phyloP scores from a whole-genome alignment of 2,888 invertebrate species.

The Ennomos fuscantarius region DNA sequence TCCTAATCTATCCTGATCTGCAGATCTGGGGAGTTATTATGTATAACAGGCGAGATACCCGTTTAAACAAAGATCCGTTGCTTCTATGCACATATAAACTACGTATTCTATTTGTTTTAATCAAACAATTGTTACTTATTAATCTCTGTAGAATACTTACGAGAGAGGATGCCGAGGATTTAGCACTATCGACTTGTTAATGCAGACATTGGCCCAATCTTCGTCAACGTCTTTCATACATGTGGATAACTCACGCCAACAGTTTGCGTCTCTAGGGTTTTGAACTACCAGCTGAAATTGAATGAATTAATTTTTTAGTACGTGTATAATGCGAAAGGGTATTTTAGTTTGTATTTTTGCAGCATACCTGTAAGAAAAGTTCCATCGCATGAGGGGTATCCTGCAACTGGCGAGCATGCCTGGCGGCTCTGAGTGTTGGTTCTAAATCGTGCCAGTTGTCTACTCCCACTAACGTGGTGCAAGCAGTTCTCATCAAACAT shows the following conservation, averaged over 20 bases:
- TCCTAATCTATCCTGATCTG: too few species aligned
- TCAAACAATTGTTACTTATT: too few species aligned
- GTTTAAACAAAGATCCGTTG: too few species aligned
- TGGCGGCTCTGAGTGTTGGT: slow-evolving; percentile 60
- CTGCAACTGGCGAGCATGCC: slow-evolving; percentile 72
- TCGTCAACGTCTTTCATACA: slow-evolving; percentile 65
- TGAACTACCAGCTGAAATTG: slow-evolving; percentile 52
- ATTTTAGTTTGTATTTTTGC: too few species aligned
- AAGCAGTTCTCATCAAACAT: slow-evolving; percentile 60
- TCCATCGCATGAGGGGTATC: slow-evolving; percentile 65
- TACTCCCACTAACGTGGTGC: slow-evolving; percentile 48
- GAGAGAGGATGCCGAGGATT: slow-evolving; percentile 68
- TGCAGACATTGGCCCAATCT: slow-evolving; percentile 67
- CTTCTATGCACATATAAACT: too few species aligned
- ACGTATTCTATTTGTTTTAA: too few species aligned
- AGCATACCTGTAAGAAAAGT: slow-evolving; percentile 64
- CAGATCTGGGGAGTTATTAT: too few species aligned
- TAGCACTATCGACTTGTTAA: slow-evolving; percentile 62
- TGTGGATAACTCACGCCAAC: slow-evolving; percentile 73
- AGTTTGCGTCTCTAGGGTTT: slow-evolving; percentile 51
- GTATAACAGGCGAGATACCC: too few species aligned
- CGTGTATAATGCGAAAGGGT: too few species aligned
- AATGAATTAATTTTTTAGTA: too few species aligned
- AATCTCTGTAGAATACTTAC: slow-evolving; percentile 45
- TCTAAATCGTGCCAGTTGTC: slow-evolving; percentile 43